These are phyloP conservation scores for Prunella himalayana DNA, from an alignment of 2,113 vertebrate species.

Conservation along the genomic window DNA sequence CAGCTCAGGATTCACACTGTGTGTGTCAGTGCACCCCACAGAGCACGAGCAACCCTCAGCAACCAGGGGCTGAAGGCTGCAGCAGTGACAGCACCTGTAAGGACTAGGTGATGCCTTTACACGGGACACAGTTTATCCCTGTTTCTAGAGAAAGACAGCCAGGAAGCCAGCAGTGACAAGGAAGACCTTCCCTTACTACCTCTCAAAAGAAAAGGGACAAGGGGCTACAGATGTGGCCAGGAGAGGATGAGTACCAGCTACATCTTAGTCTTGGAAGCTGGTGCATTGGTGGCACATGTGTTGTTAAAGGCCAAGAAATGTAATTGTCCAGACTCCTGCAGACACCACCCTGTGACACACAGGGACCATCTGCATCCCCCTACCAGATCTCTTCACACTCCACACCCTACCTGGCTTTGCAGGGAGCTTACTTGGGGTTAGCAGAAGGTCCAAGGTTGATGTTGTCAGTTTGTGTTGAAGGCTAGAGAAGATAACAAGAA, in stretches of 20 bases:
- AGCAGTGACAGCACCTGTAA: not conserved
- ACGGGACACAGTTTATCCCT: not conserved
- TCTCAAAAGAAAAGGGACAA: not conserved
- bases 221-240: not conserved
- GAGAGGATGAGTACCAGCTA: not conserved
- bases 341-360: not conserved
- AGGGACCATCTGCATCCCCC: not conserved
- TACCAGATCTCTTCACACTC: not conserved
- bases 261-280: not conserved
- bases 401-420: not conserved
- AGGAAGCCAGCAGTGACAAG: not conserved
- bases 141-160: not conserved
- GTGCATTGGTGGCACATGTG: not conserved
- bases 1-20: fast-evolving
- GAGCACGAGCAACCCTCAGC: not conserved
- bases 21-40: not conserved
- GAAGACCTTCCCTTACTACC: not conserved
- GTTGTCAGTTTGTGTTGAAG: constrained; percentile 67
- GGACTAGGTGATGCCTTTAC: not conserved
- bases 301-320: not conserved
- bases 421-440: constrained; percentile 90
- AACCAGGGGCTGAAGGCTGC: not conserved
- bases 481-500: constrained; percentile 48
- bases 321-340: not conserved
- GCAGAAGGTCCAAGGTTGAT: constrained; percentile 96